Evolutionary conservation across 2,888 invertebrate genomes (phyloP).

Genomic region (Lycia hirtaria): DNA sequence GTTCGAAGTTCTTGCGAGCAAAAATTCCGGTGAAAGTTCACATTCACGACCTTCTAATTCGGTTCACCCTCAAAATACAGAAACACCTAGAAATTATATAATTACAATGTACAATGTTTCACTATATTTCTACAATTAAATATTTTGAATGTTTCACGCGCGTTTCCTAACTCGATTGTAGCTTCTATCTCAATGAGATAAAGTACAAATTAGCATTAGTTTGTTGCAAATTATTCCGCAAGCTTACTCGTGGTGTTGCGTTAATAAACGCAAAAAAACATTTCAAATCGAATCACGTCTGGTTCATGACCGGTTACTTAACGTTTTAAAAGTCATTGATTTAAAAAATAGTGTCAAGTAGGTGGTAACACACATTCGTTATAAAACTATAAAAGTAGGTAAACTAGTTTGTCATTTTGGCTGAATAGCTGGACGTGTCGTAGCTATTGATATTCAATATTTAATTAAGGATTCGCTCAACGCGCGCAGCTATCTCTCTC

Average conservation of each 20-base stretch:
- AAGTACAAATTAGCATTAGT: conserved; percentile 14
- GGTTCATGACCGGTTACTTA: conserved; percentile 36
- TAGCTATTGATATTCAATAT: too few relatives aligned
- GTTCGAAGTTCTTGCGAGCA: too few relatives aligned
- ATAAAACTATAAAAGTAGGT: too few relatives aligned
- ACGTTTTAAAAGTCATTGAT: conserved; percentile 21
- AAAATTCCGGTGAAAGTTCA: too few relatives aligned
- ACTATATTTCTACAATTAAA: conserved; percentile 19
- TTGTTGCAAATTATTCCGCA: conserved; percentile 25
- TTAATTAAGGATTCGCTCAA: too few relatives aligned
- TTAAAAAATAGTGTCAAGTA: conserved; percentile 11
- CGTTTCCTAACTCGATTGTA: not conserved
- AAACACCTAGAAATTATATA: conserved; percentile 27
- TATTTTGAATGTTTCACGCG: conserved; percentile 23
- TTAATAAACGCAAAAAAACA: conserved; percentile 39
- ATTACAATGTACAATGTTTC: conserved; percentile 14
- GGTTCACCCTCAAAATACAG: not conserved
- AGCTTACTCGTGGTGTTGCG: conserved; percentile 32
- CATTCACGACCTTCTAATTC: too few relatives aligned
- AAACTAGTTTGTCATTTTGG: too few relatives aligned
- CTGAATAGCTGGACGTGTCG: too few relatives aligned
- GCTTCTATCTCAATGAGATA: conserved; percentile 9
- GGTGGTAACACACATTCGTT: not conserved
- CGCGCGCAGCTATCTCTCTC: too few relatives aligned
- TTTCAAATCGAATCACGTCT: conserved; percentile 41